Evolutionary conservation across 2,888 invertebrate species (phyloP), one percentile per base, ranked within the genome.

Genomic region (Urechis unicinctus): DNA sequence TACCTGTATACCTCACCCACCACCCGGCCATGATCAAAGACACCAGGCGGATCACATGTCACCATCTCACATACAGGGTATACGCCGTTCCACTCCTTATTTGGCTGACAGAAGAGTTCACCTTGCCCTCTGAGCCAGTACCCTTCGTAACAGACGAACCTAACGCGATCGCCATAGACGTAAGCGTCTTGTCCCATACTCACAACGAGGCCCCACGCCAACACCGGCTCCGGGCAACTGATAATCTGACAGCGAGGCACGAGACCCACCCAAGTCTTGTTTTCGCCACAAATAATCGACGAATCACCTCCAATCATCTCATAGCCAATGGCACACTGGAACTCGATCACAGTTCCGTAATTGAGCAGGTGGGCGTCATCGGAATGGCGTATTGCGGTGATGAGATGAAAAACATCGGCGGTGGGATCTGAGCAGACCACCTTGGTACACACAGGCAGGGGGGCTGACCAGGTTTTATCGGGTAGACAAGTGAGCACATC

Each of bases 391-490:
- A 36, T 36, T 13, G 9, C 36, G 17, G 36, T 13, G 17, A n/a
- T n/a, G n/a, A n/a, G n/a, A n/a, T n/a, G n/a, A n/a, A n/a, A n/a
- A n/a, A n/a, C n/a, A n/a, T n/a, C n/a, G n/a, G n/a, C n/a, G n/a
- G n/a, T n/a, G n/a, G n/a, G n/a, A n/a, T n/a, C n/a, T n/a, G n/a
- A n/a, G n/a, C n/a, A n/a, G n/a, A n/a, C n/a, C n/a, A n/a, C n/a
- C n/a, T 36, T 36, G 36, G 36, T 36, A 17, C 36, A 36, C 9
- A 52, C 6, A 26, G 24, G n/a, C n/a, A n/a, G n/a, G n/a, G n/a
- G n/a, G 13, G 5, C 26, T 21, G 62, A 57, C 63, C 63, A 63
- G n/a, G 26, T 48, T 3, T 53, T 58, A 46, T 63, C 48, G 5
- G 58, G 55, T 25, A 53, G 54, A 29, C 63, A 63, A 2, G 54